Base-by-base conservation (phyloP, 2,888 invertebrate species). In the Onthophagus sagittarius region DNA sequence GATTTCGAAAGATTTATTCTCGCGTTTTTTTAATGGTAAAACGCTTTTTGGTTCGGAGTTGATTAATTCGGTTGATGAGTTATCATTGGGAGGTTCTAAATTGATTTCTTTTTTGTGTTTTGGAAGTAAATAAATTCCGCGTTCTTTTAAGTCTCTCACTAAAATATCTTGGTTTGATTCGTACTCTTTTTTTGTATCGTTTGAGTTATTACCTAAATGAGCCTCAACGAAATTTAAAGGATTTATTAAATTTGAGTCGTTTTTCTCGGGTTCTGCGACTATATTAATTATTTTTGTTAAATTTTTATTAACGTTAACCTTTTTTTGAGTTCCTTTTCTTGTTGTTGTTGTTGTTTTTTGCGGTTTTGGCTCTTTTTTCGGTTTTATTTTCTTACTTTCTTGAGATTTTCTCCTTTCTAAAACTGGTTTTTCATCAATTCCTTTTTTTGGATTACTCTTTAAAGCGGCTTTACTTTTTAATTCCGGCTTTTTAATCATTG, bases 121-220 rank as follows among this genome's bases (percentile, higher is more conserved):
- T 0, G 80, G 83, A 70, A 84, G 76, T 62, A 85, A 78, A 78
- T 82, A 82, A 69, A 85, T 84, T 3, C 85, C 85, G 67, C 84
- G 76, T 75, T 84, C 81, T 73, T 82, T 82, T 63, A 84, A 77
- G 65, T 78, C 82, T 73, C 81, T 79, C 2, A 84, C 81, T 32
- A 84, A 73, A 64, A 79, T 80, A 69, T 23, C 15, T 23, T 67
- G 31, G 9, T 23, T 67, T 5, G 31, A 32, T 67, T 67, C 23
- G 23, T 23, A 23, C 3, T 23, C 23, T 23, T 23, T 32, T 13
- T 67, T 67, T 0, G 23, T 23, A 4, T 15, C 31, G 67, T 67
- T 67, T n/a, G 67, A 75, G 7, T 33, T 33, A 11, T 63, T 67
- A 15, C 75, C 74, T n/a, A 74, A 33, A 63, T 75, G 62, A 3